A percentile compares a stretch with the other conserved stretches of the same genome.
Conservation (phyloP, 1,140 invertebrate species). For the Nymphalis io region DNA sequence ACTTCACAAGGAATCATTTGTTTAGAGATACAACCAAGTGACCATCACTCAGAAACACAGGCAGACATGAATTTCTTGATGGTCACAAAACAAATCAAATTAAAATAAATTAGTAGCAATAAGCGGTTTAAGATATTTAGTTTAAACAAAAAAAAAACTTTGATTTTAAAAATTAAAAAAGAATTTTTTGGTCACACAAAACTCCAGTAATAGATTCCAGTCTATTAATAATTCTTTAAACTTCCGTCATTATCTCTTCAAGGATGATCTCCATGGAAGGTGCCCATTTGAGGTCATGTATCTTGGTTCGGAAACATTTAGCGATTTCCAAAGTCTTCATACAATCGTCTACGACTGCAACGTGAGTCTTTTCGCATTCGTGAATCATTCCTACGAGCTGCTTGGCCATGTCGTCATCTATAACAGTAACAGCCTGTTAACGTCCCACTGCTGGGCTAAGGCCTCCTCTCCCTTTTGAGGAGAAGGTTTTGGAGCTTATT, state of each 20-base stretch:
- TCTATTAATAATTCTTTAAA: conserved; percentile 18
- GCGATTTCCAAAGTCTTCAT: conserved; percentile 49
- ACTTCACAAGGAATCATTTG: no score
- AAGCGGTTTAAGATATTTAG: no score
- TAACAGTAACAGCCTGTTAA: no score
- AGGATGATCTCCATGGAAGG: conserved; percentile 59
- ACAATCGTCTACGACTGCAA: conserved; percentile 47
- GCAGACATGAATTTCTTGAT: no score
- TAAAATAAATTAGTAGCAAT: no score
- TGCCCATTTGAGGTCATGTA: conserved; percentile 65
- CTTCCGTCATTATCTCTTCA: conserved; percentile 55
- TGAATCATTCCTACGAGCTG: conserved; percentile 59
- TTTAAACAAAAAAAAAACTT: no score
- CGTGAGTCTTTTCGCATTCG: conserved; percentile 49
- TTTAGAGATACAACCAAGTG: no score
- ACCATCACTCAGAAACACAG: no score
- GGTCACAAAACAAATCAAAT: no score
- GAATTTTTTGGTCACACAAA: not conserved
- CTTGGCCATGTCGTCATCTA: conserved; percentile 60
- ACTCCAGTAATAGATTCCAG: not conserved
- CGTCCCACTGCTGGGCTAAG: no score
- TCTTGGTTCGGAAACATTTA: conserved; percentile 65
- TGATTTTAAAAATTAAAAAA: not conserved
- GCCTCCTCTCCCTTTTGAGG: no score
- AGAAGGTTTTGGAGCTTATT: no score